Base-by-base conservation (phyloP, 1,140 invertebrate genomes). In the Lanistes nyassanus region DNA sequence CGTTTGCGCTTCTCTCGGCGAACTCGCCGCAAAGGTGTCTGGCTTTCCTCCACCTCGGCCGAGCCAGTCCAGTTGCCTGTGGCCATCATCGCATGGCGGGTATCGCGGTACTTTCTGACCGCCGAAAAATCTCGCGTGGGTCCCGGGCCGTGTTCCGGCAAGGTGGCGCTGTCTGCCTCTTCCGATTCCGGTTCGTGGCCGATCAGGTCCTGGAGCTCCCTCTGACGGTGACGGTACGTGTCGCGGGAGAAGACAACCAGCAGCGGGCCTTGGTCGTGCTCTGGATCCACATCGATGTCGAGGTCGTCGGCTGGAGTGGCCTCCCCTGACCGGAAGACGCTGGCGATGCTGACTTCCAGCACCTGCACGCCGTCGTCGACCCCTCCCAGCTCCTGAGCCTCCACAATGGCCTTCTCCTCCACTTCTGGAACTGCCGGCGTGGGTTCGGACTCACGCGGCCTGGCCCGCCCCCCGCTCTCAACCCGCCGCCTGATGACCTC, bases 401-500 rank as follows among this genome's bases (percentile, higher is more conserved):
- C 19, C 42, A 13, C 42, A 13, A 2, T 16, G 9, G 42, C 19
- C 42, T 16, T 47, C 42, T 47, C 42, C 19, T 9, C 9, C 42
- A 47, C 2, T 47, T 47, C 42, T 16, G 42, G 42, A 9, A 16
- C 42, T 0, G 42, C 2, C 42, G 42, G 42, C 2, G 9, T 16
- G 9, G 42, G 42, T 9, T 47, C 42, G 5, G 42, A n/a, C n/a
- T n/a, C n/a, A n/a, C n/a, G 42, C 62, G 67, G 47, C 53, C 9
- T 42, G 0, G 55, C 36, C 42, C 34, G 31, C 55, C 42, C 96
- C 91, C 85, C 93, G 80, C 93, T 89, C 23, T 89, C 83, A 62
- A 94, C 85, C 96, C 96, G 98, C 77, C 95, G 91, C 74, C 93
- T 90, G 23, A 95, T 93, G 0, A 96, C 96, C 51, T 94, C 93